Base-by-base conservation (phyloP, 2,797 vertebrate genomes). In the Astyanax mexicanus region DNA sequence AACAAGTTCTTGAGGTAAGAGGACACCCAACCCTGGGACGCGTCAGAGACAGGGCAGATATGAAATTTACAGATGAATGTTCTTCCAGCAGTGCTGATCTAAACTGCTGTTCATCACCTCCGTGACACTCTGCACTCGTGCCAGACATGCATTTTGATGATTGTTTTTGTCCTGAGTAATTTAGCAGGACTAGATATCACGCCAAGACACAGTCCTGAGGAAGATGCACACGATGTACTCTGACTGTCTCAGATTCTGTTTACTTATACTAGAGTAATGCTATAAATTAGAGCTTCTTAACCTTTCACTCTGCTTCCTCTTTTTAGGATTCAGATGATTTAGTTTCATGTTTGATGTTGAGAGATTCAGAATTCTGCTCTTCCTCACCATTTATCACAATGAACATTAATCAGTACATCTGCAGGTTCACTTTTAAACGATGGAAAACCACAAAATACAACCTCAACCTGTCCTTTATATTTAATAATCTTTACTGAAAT, bases 1-100 rank as follows among this genome's bases (percentile, higher is more conserved):
- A 99, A 99, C 88, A 99, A 98, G 81, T 99, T 99, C 88, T 93
- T 99, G 80, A 97, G 98, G 98, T 99, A 72, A 72, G 75, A 40
- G 38, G 68, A 10, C 47, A 45, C 21, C 12, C 21, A 42, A 67
- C 65, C 4, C 27, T 21, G 27, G 62, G 32, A 54, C n/a, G n/a
- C 54, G 40, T 10, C 64, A 12, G 58, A 13, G 38, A 67, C 23
- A 55, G 61, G 21, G 68, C 54, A 35, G 37, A 75, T 54, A 21
- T 77, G 49, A 70, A 77, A 57, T 45, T 38, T 62, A 19, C 47
- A 57, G 68, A 27, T 68, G 51, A 37, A 54, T 68, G n/a, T n/a
- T n/a, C 25, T 45, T 23, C 61, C 54, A 42, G 54, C 45, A 54
- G 40, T 55, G 68, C 68, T 71, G 74, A 55, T 71, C 67, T 21